Evolutionary conservation across 2,888 invertebrate species (phyloP), one percentile per base, ranked within the genome.

Genomic region (Drosophila yooni): DNA sequence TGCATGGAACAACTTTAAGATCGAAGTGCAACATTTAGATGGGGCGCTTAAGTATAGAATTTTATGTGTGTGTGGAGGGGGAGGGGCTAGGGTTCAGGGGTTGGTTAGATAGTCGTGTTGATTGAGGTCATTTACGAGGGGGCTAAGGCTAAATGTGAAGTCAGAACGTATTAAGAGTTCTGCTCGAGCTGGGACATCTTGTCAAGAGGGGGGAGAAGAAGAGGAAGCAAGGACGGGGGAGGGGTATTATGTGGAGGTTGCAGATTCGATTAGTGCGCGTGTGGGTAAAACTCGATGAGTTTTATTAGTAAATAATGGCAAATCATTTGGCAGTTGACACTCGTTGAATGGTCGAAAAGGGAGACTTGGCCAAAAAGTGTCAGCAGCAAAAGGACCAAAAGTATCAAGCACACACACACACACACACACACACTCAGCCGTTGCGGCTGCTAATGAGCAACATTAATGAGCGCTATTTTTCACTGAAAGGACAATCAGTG

Each of bases 231-330:
- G 34, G 25, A 31, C 0, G 36, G 34, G 29, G 31, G 13, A 21
- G 46, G n/a, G 27, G 52, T 15, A 11, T 43, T 43, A 43, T 43
- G 40, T 6, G 52, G 46, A 11, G 34, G 71, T 21, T 46, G 72
- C 52, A 76, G 74, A 79, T 88, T 87, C 82, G 86, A 89, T 85
- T 88, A 88, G 86, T 33, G 11, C 73, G 76, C 58, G 80, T 74
- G 74, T 67, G 80, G 80, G 74, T 36, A 69, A 78, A 74, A 88
- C 79, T 88, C 87, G 89, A 89, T 91, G 85, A 91, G 91, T 91
- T 92, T 91, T 92, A 92, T 92, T 92, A 91, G 89, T 91, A 89
- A 92, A 92, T 92, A 92, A 92, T 92, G 91, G 92, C 82, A 76
- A 90, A 91, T 92, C 92, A 91, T 92, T 92, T 92, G 91, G 74